Evolutionary conservation across 2,888 invertebrate genomes (phyloP), one percentile per base, ranked within the genome.

Genomic region (Epistrophe eligans): DNA sequence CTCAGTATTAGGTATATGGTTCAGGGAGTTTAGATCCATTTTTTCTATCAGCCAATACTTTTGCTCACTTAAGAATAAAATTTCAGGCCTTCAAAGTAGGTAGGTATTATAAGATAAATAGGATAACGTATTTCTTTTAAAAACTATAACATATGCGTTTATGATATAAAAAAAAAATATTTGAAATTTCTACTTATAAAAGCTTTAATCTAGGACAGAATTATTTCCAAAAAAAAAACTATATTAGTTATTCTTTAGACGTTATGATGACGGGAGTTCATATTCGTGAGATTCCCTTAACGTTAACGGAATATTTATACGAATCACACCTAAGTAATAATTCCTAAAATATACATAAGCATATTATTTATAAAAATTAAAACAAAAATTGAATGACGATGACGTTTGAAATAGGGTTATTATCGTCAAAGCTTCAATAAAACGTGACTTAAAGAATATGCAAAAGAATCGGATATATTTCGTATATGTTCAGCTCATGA

Each of bases 311-410:
- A 57, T 35, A 2, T 35, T 35, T 35, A 35, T 35, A 15, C 1
- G 4, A 55, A 32, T 32, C n/a, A 1, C 15, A 32, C 9, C 32
- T n/a, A 17, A n/a, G n/a, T n/a, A 35, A 57, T 35, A 57, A 35
- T 32, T 57, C 32, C n/a, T 7, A 60, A 60, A 60, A 60, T 24
- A 17, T 2, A 32, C 32, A 32, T 24, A 60, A 17, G 4, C 8
- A 40, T 11, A 40, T 11, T 40, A 40, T 11, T 40, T 43, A 15
- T 24, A 43, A 43, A 62, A 43, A 64, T 64, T 2, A 28, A 15
- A 64, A 64, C 24, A 64, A 43, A 28, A 64, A 64, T 28, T 43
- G 10, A 43, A 64, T n/a, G 6, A 28, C 62, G n/a, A 28, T 64
- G 62, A 64, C 62, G 62, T 64, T 45, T 15, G 4, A 43, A 64